Base-by-base conservation (phyloP, 53 echinoderm and acorn worm species). In the Henricia sp. region DNA sequence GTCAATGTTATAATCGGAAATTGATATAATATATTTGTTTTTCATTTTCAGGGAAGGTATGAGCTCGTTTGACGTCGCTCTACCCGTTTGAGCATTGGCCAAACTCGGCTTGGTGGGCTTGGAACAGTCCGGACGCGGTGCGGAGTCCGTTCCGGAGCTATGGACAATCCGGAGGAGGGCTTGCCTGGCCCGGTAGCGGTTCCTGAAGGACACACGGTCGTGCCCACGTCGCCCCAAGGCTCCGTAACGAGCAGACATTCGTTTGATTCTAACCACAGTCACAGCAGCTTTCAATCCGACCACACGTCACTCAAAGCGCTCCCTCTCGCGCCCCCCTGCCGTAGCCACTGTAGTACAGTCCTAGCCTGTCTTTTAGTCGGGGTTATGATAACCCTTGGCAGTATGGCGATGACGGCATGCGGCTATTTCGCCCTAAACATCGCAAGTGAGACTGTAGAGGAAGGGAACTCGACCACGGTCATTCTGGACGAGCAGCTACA, bases 361-460 rank as follows among this genome's bases (percentile, higher is more conserved):
- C 5, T 68, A 46, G 53, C 87, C 4, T 95, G 95, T 80, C 82
- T 95, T 1, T 32, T 88, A 5, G 37, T 95, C 10, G 95, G 95
- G 2, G 40, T 95, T 3, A 54, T 84, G 26, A 85, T 95, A 3
- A 68, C 88, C 0, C 23, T 71, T 0, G 95, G 95, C 38, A 93
- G 95, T 27, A 52, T 95, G 23, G 93, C 93, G 33, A 95, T 95
- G 95, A 95, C 95, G 3, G 95, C 84, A 3, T 88, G 87, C 23
- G 91, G 93, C 3, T 95, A 93, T 59, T 85, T 93, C 63, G 93
- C 95, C 64, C 42, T 86, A 26, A 70, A 88, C 14, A 85, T 95
- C 32, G 90, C 95, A 3, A 88, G 67, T 51, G 37, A 54, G 9
- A 85, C 85, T 3, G 46, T 88, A 3, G 69, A 20, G 23, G 46